These are phyloP conservation scores for Pogonomyrmex californicus DNA, from an alignment of 1,140 invertebrate species.

Conservation along the genomic window DNA sequence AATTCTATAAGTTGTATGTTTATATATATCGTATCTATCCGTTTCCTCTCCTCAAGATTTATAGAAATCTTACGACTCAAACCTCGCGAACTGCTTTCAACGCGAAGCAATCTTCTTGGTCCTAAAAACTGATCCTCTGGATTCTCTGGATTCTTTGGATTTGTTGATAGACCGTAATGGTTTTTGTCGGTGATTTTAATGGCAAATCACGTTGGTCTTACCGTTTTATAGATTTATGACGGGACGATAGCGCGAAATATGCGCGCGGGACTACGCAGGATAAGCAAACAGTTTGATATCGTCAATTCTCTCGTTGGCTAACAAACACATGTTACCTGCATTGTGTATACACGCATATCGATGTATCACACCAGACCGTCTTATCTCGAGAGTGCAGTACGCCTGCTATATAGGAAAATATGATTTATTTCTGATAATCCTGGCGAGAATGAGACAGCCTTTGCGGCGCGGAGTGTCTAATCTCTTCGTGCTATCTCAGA, in stretches of 20 bases:
- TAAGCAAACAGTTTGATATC: constrained; percentile 76
- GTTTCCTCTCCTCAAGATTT: not conserved
- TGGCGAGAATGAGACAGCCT: constrained; percentile 82
- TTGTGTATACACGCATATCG: constrained; percentile 66
- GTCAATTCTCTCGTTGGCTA: constrained; percentile 57
- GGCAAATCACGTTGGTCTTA: constrained; percentile 78
- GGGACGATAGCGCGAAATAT: constrained; percentile 63
- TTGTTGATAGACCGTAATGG: not conserved
- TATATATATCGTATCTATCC: not conserved
- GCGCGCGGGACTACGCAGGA: constrained; percentile 55
- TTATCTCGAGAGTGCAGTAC: constrained; percentile 70
- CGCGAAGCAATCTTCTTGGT: not conserved
- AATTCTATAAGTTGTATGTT: constrained; percentile 7
- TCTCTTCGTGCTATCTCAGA: constrained; percentile 81
- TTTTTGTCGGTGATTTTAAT: constrained; percentile 42
- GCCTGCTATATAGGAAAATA: constrained; percentile 80
- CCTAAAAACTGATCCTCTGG: not conserved
- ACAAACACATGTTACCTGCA: constrained; percentile 75
- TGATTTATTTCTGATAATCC: constrained; percentile 86
- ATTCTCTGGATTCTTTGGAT: not conserved
- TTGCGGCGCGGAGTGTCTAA: constrained; percentile 82
- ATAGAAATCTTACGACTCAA: not conserved
- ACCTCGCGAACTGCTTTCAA: not conserved
- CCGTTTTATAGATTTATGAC: constrained; percentile 79
- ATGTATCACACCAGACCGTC: constrained; percentile 59